Evolutionary conservation across 2,113 vertebrate genomes (phyloP).

Genomic region (Passer domesticus): DNA sequence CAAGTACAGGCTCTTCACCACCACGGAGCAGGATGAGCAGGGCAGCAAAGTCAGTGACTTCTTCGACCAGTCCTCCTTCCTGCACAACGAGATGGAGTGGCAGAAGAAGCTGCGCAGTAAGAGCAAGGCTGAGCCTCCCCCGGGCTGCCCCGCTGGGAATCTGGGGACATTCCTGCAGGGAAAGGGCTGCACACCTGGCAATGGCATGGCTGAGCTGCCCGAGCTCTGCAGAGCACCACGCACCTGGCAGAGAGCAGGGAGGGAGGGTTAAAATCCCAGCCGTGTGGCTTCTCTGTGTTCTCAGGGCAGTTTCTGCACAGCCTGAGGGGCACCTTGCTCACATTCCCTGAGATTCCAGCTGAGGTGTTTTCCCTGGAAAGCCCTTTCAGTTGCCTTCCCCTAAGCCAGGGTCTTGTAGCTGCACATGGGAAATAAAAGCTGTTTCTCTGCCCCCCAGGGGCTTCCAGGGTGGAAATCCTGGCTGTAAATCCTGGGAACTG

Average conservation of each 20-base stretch:
- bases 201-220: neutral
- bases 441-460: neutral
- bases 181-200: neutral
- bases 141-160: neutral
- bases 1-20: slow-evolving; percentile 90
- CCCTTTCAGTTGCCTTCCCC: neutral
- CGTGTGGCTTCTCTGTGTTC: neutral
- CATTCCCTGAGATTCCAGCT: neutral
- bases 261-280: neutral
- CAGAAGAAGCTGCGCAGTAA: slow-evolving; percentile 96
- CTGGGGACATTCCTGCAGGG: neutral
- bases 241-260: neutral
- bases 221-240: neutral
- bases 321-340: neutral
- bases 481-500: neutral
- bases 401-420: neutral
- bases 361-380: neutral
- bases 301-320: neutral
- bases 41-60: slow-evolving; percentile 98
- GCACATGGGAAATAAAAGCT: neutral
- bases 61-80: slow-evolving; percentile 92
- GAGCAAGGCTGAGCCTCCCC: neutral
- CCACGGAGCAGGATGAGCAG: slow-evolving; percentile 96
- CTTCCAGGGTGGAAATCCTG: neutral
- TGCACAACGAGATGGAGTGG: slow-evolving; percentile 99